A percentile compares a stretch with the other conserved stretches of the same genome.
These are phyloP conservation scores for Macropus fuliginosus DNA, from an alignment of 2,797 vertebrate genomes.

Conservation along the genomic window DNA sequence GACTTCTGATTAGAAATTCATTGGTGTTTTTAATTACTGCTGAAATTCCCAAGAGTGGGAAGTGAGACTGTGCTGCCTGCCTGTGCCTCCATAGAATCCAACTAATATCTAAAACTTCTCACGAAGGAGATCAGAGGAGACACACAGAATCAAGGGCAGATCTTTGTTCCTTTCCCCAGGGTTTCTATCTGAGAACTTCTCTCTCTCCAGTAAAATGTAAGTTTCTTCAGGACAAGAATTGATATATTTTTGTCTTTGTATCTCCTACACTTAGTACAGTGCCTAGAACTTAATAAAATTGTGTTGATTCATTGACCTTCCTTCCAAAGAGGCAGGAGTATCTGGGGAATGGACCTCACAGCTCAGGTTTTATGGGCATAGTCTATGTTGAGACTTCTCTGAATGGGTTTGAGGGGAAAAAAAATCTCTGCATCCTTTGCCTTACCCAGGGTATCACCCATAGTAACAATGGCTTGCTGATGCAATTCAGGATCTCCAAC, in stretches of 20 bases:
- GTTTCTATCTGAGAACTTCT: not conserved
- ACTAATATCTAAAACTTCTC: not conserved
- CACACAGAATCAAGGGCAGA: not conserved
- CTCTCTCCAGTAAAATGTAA: not conserved
- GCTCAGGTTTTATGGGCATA: not conserved
- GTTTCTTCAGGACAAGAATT: not conserved
- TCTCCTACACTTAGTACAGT: not conserved
- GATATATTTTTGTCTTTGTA: not conserved
- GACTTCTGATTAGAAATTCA: constrained; percentile 9
- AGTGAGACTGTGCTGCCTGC: not conserved
- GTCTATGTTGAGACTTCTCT: not conserved
- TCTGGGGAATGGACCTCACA: not conserved
- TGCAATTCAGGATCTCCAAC: constrained; percentile 85
- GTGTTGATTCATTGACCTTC: not conserved
- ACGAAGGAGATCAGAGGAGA: not conserved
- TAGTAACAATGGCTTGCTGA: constrained; percentile 87
- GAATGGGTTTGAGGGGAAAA: not conserved
- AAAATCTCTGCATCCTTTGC: accelerated
- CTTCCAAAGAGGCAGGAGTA: not conserved
- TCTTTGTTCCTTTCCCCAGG: not conserved
- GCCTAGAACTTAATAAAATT: not conserved
- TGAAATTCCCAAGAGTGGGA: not conserved
- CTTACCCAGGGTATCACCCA: constrained; percentile 93
- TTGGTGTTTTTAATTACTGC: not conserved
- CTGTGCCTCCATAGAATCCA: not conserved